Percentiles rank a stretch among this genome's conserved stretches.
These are phyloP conservation scores for Phalangium opilio DNA, from an alignment of 2,888 invertebrate species.

Conservation along the genomic window DNA sequence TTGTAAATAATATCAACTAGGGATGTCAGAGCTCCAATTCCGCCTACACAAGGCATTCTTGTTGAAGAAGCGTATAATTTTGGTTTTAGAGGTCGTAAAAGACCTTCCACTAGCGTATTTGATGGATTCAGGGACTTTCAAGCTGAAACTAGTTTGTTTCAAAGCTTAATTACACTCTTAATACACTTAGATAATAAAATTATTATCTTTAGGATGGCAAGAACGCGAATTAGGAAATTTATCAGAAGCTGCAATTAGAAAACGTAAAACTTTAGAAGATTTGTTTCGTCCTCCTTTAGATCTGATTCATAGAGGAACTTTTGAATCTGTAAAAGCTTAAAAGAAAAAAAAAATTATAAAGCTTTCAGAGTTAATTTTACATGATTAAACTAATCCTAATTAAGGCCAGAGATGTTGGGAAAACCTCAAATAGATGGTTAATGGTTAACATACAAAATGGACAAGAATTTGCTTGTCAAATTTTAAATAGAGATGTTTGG, in stretches of 20 bases:
- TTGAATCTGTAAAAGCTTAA: slow-evolving; percentile 29
- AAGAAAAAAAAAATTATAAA: neutral
- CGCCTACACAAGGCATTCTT: slow-evolving; percentile 34
- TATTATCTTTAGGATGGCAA: slow-evolving; percentile 24
- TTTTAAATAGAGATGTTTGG: slow-evolving; percentile 55
- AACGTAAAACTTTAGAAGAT: slow-evolving; percentile 42
- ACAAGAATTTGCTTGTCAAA: slow-evolving; percentile 50
- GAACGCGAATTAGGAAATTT: slow-evolving; percentile 16
- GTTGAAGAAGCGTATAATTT: slow-evolving; percentile 28
- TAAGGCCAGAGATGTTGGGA: slow-evolving; percentile 39
- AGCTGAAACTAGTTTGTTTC: slow-evolving; percentile 28
- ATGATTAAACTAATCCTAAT: neutral
- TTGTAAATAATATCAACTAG: no score
- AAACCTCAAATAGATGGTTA: slow-evolving; percentile 45
- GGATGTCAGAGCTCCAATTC: slow-evolving; percentile 35
- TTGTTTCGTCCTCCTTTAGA: slow-evolving; percentile 52
- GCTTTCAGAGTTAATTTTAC: neutral
- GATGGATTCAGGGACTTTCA: slow-evolving; percentile 38
- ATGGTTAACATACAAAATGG: slow-evolving; percentile 54
- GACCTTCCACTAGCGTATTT: slow-evolving; percentile 32
- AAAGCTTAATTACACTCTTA: neutral
- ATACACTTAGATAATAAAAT: neutral
- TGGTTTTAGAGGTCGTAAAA: slow-evolving; percentile 27
- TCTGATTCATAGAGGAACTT: slow-evolving; percentile 44
- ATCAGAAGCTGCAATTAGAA: slow-evolving; percentile 5